Evolutionary conservation across 2,797 vertebrate genomes (phyloP).

Genomic region (Denticeps clupeoides): DNA sequence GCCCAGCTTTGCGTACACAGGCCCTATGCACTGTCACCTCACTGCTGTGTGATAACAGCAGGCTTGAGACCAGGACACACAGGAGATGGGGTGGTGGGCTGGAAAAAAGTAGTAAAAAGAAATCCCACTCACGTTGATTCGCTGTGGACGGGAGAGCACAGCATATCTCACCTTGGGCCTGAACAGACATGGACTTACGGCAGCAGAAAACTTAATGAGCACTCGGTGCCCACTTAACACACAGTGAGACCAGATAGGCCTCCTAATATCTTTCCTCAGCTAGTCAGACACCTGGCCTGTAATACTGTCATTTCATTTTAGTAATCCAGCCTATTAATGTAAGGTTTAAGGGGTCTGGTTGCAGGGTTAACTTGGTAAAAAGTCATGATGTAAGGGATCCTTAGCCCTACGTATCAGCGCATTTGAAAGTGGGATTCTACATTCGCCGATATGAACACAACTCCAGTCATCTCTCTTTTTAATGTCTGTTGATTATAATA

Average conservation of each 20-base stretch:
- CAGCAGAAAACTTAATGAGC: slow-evolving; percentile 60
- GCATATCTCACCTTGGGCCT: slow-evolving; percentile 47
- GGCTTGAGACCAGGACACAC: slow-evolving; percentile 46
- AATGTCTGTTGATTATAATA: too few species aligned
- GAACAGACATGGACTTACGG: slow-evolving; percentile 51
- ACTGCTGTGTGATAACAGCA: slow-evolving; percentile 42
- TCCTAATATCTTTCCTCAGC: slow-evolving; percentile 56
- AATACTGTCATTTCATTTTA: slow-evolving; percentile 60
- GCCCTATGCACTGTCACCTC: slow-evolving; percentile 41
- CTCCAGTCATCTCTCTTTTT: too few species aligned
- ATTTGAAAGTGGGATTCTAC: slow-evolving; percentile 2
- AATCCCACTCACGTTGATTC: slow-evolving; percentile 47
- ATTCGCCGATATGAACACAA: too few species aligned
- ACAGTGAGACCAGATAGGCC: slow-evolving; percentile 57
- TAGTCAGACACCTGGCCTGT: slow-evolving; percentile 51
- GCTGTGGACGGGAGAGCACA: slow-evolving; percentile 39
- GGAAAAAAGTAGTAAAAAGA: slow-evolving; percentile 19
- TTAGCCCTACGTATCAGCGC: slow-evolving; percentile 21
- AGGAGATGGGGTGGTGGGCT: slow-evolving; percentile 35
- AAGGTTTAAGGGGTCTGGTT: slow-evolving; percentile 51
- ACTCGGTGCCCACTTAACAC: slow-evolving; percentile 60
- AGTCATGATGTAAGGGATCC: slow-evolving; percentile 30
- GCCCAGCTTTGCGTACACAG: slow-evolving; percentile 34
- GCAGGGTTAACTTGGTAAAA: slow-evolving; percentile 40
- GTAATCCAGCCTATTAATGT: slow-evolving; percentile 66